A percentile compares a stretch with the other conserved stretches of the same genome.
Conservation (phyloP, 37 sponge, comb jelly and placozoan species). For the Bolinopsis microptera region DNA sequence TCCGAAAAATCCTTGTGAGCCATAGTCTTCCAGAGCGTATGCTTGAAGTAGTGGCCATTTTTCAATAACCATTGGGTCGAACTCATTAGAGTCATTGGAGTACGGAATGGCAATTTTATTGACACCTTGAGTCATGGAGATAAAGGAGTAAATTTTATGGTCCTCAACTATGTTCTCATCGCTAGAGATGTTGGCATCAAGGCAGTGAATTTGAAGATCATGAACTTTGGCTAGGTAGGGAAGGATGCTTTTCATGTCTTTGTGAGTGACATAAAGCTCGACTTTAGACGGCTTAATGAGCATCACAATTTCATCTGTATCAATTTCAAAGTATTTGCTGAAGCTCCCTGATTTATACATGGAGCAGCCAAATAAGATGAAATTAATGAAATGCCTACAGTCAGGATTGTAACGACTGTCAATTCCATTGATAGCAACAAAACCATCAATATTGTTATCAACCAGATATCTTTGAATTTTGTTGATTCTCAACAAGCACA, state of each 20-base stretch:
- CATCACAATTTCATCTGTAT: constrained; percentile 37
- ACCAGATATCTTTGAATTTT: constrained; percentile 12
- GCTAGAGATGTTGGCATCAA: not conserved
- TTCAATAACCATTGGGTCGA: constrained; percentile 21
- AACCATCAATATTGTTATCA: constrained; percentile 14
- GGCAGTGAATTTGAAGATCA: constrained; percentile 37
- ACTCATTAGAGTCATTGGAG: not conserved
- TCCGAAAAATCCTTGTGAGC: constrained; percentile 54
- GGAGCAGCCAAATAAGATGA: constrained; percentile 42
- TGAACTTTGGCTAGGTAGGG: constrained; percentile 10
- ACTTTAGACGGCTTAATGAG: not conserved
- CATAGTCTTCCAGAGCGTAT: constrained; percentile 60
- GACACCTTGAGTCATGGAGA: constrained; percentile 14
- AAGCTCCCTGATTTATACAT: constrained; percentile 25
- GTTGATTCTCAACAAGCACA: constrained; percentile 1
- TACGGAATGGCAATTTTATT: not conserved
- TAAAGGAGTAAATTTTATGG: constrained; percentile 50
- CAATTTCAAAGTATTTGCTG: not conserved
- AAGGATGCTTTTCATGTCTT: not conserved
- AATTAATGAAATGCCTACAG: constrained; percentile 20
- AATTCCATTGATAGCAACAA: constrained; percentile 29
- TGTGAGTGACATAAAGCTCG: not conserved
- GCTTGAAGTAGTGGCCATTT: constrained; percentile 60
- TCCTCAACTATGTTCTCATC: constrained; percentile 50
- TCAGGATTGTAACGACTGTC: constrained; percentile 47